A percentile compares a stretch with the other conserved stretches of the same genome.
Conservation (phyloP, 1,140 invertebrate species). For the Bicyclus anynana region DNA sequence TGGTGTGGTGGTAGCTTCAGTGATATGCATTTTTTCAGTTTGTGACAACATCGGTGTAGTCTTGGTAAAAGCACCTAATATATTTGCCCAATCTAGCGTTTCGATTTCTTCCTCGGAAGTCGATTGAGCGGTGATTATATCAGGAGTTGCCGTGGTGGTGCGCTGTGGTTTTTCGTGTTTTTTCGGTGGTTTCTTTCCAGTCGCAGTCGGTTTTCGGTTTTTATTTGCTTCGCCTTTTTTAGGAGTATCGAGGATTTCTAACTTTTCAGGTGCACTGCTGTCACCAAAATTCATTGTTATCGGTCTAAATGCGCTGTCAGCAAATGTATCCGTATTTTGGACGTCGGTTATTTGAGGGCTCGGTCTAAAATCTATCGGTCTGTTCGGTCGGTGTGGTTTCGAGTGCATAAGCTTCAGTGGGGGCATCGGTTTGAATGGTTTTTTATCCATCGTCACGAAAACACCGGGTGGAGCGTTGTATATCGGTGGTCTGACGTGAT, state of each 20-base stretch:
- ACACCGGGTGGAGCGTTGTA: slow-evolving; percentile 68
- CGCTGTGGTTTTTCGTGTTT: slow-evolving; percentile 46
- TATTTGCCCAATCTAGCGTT: slow-evolving; percentile 51
- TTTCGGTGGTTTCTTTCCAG: slow-evolving; percentile 46
- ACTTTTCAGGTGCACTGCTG: slow-evolving; percentile 32
- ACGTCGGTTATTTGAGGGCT: slow-evolving; percentile 61
- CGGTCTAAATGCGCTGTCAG: slow-evolving; percentile 59
- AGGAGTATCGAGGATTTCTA: slow-evolving; percentile 17
- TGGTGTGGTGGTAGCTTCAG: slow-evolving; percentile 36
- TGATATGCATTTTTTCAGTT: slow-evolving; percentile 17
- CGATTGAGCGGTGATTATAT: slow-evolving; percentile 55
- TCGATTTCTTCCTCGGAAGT: slow-evolving; percentile 33
- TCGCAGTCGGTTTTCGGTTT: slow-evolving; percentile 34
- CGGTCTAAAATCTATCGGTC: slow-evolving; percentile 58
- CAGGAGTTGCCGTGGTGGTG: slow-evolving; percentile 44
- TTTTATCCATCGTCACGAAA: slow-evolving; percentile 70
- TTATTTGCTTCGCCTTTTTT: slow-evolving; percentile 37
- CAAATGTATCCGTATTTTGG: slow-evolving; percentile 45
- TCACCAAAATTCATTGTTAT: slow-evolving; percentile 46
- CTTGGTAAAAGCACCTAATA: slow-evolving; percentile 56
- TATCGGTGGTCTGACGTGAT: slow-evolving; percentile 58
- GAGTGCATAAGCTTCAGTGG: slow-evolving; percentile 48
- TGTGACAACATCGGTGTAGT: slow-evolving; percentile 48
- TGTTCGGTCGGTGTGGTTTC: slow-evolving; percentile 42
- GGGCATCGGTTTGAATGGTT: slow-evolving; percentile 72